Evolutionary conservation across 2,113 vertebrate species (phyloP), one percentile per base, ranked within the genome.

Genomic region (Percopsis transmontana): DNA sequence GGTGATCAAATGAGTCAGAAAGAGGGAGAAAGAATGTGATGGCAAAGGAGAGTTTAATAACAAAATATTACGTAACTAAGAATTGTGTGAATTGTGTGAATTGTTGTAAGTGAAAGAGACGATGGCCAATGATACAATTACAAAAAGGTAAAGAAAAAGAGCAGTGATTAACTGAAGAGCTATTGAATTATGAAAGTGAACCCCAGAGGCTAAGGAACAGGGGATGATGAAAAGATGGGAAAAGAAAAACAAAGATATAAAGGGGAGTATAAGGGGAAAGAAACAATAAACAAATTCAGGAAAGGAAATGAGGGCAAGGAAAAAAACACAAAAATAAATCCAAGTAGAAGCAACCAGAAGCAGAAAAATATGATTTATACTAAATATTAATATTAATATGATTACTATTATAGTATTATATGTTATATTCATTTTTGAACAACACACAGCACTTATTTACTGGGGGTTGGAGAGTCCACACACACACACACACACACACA

Each of bases 401-500:
- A 33, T 27, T 5, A 33, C 5, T 7, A 33, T n/a, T n/a, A n/a
- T n/a, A n/a, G n/a, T 33, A 1, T 6, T 33, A 33, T 33, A 6
- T 33, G 27, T 33, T 0, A 33, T 33, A 1, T 33, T 33, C 27
- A 6, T 33, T 33, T 33, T 33, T 33, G 27, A 33, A 33, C 27
- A 33, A 33, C 5, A 33, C 27, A 33, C 27, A 33, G 8, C 5
- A 33, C 27, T 0, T 33, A 33, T 33, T 33, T 7, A 33, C 27
- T 33, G 27, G 27, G 27, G 27, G 27, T 7, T 33, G 27, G 27
- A 33, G 27, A 33, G 52, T 14, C 64, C 66, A 58, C 44, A 57
- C 53, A 58, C 57, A 81, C 55, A 70, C 61, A 76, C 58, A 75
- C 45, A 77, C 62, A 70, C 0, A 70, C 27, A 15, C n/a, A 23